Percentiles rank a stretch among this genome's conserved stretches.
phyloP scores from a whole-genome alignment of 1,140 invertebrate genomes.

The Procambarus clarkii region DNA sequence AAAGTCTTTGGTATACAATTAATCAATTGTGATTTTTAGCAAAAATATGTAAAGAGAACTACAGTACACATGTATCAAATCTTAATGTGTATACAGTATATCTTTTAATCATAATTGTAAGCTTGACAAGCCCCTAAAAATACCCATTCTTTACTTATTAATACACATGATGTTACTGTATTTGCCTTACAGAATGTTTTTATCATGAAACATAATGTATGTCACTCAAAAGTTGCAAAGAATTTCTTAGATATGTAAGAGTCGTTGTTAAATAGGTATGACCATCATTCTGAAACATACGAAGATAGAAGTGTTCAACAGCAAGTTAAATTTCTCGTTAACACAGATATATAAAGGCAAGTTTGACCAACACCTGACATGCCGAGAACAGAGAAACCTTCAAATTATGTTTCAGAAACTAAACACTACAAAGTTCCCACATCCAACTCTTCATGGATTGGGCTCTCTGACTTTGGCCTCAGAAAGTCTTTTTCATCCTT shows the following conservation, averaged over 20 bases:
- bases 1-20: slow-evolving; percentile 1
- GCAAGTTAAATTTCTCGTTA: not conserved
- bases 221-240: not conserved
- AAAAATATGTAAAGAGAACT: slow-evolving; percentile 7
- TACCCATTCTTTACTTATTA: not conserved
- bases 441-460: slow-evolving; percentile 34
- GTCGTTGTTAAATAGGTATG: slow-evolving; percentile 17
- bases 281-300: slow-evolving; percentile 10
- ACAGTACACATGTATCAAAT: slow-evolving; percentile 3
- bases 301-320: slow-evolving; percentile 11
- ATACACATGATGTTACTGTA: not conserved
- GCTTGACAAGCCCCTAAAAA: not conserved
- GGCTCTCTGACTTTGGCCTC: slow-evolving; percentile 36
- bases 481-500: slow-evolving; percentile 45
- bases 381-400: slow-evolving; percentile 13
- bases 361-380: slow-evolving; percentile 13
- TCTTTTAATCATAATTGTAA: not conserved
- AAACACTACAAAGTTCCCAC: slow-evolving; percentile 14
- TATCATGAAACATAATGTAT: not conserved
- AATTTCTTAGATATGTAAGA: slow-evolving; percentile 22
- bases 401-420: slow-evolving; percentile 8
- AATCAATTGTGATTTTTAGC: slow-evolving; percentile 3
- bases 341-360: slow-evolving; percentile 15
- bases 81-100: not conserved
- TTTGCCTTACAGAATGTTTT: not conserved